A percentile compares a stretch with the other conserved stretches of the same genome.
Evolutionary conservation across 1,140 invertebrate species (phyloP).

Genomic region (Yoshiicerus persimilis): DNA sequence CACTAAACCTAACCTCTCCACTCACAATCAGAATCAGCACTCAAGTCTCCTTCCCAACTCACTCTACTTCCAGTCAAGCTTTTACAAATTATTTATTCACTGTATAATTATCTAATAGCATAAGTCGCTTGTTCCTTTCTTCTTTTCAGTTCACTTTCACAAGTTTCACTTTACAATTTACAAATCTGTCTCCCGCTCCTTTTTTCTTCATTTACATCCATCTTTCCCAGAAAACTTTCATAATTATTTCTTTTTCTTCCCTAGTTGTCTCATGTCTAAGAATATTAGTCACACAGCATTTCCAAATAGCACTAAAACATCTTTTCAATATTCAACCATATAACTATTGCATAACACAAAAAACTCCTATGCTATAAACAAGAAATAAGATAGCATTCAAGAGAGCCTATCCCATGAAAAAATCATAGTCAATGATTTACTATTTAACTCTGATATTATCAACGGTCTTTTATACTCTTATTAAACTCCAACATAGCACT

Average conservation of each 20-base stretch:
- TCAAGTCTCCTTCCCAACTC: not conserved
- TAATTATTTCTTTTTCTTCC: not conserved
- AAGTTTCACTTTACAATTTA: not conserved
- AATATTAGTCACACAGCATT: not conserved
- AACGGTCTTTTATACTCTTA: no score
- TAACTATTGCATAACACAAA: no score
- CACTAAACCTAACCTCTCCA: not conserved
- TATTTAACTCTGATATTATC: no score
- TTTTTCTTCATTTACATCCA: not conserved
- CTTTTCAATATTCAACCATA: not conserved
- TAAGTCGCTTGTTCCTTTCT: not conserved
- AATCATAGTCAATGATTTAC: no score
- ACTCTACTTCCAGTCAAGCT: not conserved
- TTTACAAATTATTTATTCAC: conserved; percentile 4
- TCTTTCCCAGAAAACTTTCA: not conserved
- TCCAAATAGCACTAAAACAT: no score
- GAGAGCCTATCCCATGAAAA: no score
- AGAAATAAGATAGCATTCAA: no score
- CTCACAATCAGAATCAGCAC: not conserved
- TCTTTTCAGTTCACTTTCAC: not conserved
- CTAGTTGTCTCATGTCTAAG: not conserved
- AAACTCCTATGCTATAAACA: no score
- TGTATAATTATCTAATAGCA: not conserved
- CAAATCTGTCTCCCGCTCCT: not conserved
- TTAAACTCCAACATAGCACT: no score